Base-by-base conservation (phyloP, 2,113 vertebrate species). In the Ailurus styani region DNA sequence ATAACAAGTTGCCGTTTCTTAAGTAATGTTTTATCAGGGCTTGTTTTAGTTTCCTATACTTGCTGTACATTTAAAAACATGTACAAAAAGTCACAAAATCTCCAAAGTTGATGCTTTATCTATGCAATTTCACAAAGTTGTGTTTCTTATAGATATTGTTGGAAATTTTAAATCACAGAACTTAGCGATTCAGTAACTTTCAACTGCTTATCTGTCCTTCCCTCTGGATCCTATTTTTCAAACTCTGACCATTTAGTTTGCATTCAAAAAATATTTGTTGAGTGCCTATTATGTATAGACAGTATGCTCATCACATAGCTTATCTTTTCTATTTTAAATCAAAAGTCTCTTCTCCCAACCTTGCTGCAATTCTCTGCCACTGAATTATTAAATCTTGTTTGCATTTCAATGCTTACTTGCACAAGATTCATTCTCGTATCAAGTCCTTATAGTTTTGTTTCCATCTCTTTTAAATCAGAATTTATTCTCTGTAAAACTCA, bases 341-440 rank as follows among this genome's bases (percentile, higher is more conserved):
- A 90, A 96, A 97, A 96, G 21, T 15, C 40, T 31, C 81, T 90
- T 87, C 55, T 81, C 45, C 75, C 21, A 94, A 20, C 3, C 37
- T 93, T 90, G 15, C 54, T 96, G 34, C 50, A 93, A 64, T 72
- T 11, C 34, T 90, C 93, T 73, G 20, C 29, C 29, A 88, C 34
- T 82, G 25, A 95, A 94, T 95, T 92, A 93, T 66, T 89, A 94
- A 88, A 52, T 96, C 47, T 52, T 93, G 45, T 64, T 91, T 96
- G 52, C 68, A 95, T 96, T 93, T 83, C 27, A 83, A 7, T 75
- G 31, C 47, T 89, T 52, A 68, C 68, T 87, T 79, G 34, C 72
- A 85, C 27, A 92, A 47, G 27, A 79, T 84, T 92, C 27, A 70
- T 90, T 75, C 15, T 21, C 23, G 34, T 75, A 87, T 75, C n/a